A percentile compares a stretch with the other conserved stretches of the same genome.
Evolutionary conservation across 2,888 invertebrate species (phyloP).

Genomic region (Apodemia mormo): DNA sequence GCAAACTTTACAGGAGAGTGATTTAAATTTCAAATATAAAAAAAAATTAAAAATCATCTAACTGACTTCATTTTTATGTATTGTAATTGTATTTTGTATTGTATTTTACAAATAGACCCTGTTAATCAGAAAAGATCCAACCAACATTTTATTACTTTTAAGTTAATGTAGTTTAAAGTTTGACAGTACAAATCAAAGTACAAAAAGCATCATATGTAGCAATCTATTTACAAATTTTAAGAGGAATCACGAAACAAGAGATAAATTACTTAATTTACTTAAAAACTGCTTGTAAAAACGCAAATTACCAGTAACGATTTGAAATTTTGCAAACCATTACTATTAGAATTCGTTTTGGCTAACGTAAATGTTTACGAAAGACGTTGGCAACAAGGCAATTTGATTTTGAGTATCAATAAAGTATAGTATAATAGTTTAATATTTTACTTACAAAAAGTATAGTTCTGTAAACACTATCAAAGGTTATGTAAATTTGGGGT

Average conservation of each 20-base stretch:
- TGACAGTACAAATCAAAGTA: too few species aligned
- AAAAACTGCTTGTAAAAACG: constrained; percentile 14
- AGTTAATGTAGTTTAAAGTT: too few species aligned
- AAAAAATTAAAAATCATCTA: too few species aligned
- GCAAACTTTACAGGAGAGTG: too few species aligned
- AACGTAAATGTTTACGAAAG: constrained; percentile 12
- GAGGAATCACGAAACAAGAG: constrained; percentile 4
- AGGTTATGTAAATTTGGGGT: too few species aligned
- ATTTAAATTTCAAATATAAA: too few species aligned
- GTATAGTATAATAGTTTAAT: not conserved
- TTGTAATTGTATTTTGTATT: too few species aligned
- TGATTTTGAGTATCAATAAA: constrained; percentile 4
- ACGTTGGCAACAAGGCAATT: not conserved
- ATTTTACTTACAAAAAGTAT: not conserved
- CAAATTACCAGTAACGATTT: constrained; percentile 4
- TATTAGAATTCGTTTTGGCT: constrained; percentile 14
- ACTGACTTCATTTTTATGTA: too few species aligned
- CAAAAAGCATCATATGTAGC: too few species aligned
- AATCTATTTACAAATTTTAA: not conserved
- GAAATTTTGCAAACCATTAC: constrained; percentile 14
- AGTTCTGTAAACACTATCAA: not conserved
- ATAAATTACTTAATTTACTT: constrained; percentile 3
- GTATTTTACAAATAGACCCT: too few species aligned
- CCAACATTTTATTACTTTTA: too few species aligned
- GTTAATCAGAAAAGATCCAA: too few species aligned